Percentiles rank a stretch among this genome's conserved stretches.
phyloP scores from a whole-genome alignment of 1,140 invertebrate genomes.

The Bombus pascuorum region DNA sequence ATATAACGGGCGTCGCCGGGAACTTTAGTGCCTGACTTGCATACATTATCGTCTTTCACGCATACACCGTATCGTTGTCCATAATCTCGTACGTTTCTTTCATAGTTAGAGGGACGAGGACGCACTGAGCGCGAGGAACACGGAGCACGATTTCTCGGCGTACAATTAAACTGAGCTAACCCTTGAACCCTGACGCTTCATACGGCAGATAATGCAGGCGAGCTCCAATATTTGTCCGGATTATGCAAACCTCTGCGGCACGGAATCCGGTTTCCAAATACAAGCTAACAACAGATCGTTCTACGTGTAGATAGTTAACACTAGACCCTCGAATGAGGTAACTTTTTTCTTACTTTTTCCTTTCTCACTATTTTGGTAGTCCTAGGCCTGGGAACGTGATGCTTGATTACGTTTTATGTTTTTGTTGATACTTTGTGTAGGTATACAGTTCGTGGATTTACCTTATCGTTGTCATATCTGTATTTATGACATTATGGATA shows the following conservation, averaged over 20 bases:
- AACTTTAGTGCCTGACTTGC: constrained; percentile 63
- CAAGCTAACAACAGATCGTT: not conserved
- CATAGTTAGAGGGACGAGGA: not conserved
- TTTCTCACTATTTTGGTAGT: not conserved
- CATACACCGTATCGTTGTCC: constrained; percentile 16
- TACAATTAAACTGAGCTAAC: constrained; percentile 36
- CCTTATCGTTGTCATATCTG: no score
- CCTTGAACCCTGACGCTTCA: constrained; percentile 38
- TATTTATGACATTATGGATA: no score
- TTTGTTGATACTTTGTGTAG: no score
- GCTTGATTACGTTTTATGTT: no score
- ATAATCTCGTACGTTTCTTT: constrained; percentile 39
- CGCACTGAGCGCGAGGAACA: constrained; percentile 31
- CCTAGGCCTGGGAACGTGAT: no score
- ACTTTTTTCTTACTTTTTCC: not conserved
- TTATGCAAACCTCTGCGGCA: not conserved
- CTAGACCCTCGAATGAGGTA: not conserved
- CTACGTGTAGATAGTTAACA: constrained; percentile 10
- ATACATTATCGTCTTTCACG: constrained; percentile 61
- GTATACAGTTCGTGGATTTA: no score
- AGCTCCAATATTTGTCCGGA: not conserved
- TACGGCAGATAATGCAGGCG: constrained; percentile 37
- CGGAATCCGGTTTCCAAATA: not conserved
- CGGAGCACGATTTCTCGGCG: constrained; percentile 22
- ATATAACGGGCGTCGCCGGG: constrained; percentile 53